Percentiles rank a stretch among this genome's conserved stretches.
phyloP scores from a whole-genome alignment of 1,140 invertebrate genomes.

The Anthonomus grandis region DNA sequence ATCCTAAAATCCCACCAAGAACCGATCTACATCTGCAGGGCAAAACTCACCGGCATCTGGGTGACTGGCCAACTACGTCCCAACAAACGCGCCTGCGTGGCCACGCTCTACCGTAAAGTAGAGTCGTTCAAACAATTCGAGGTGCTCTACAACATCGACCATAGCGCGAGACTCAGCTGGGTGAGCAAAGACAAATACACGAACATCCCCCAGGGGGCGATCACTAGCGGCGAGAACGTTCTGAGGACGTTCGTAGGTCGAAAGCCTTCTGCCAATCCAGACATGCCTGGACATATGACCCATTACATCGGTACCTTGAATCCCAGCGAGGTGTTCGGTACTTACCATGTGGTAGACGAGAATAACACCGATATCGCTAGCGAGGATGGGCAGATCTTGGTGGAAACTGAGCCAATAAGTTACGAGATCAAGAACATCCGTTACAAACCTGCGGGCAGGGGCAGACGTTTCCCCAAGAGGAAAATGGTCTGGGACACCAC shows the following conservation, averaged over 20 bases:
- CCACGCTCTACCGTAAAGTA: slow-evolving; percentile 59
- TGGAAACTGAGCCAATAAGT: slow-evolving; percentile 71
- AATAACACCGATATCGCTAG: slow-evolving; percentile 55
- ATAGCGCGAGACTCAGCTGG: slow-evolving; percentile 72
- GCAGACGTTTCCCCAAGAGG: slow-evolving; percentile 55
- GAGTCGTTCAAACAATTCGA: slow-evolving; percentile 64
- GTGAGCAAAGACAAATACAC: slow-evolving; percentile 65
- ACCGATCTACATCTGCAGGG: slow-evolving; percentile 69
- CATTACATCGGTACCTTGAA: slow-evolving; percentile 68
- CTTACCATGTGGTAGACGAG: slow-evolving; percentile 63
- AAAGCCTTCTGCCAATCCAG: slow-evolving; percentile 45
- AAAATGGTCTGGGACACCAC: slow-evolving; percentile 57
- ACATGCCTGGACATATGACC: slow-evolving; percentile 48
- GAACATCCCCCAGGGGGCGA: slow-evolving; percentile 60
- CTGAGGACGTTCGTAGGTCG: slow-evolving; percentile 53
- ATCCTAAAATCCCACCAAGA: slow-evolving; percentile 9
- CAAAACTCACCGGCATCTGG: slow-evolving; percentile 64
- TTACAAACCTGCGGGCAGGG: slow-evolving; percentile 58
- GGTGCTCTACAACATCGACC: slow-evolving; percentile 72
- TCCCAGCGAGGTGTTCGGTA: slow-evolving; percentile 59
- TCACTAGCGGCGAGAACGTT: slow-evolving; percentile 55
- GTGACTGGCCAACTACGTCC: slow-evolving; percentile 64
- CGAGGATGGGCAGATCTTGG: slow-evolving; percentile 68
- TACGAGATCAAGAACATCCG: slow-evolving; percentile 69
- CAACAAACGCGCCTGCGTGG: slow-evolving; percentile 57